Evolutionary conservation across 2,113 vertebrate species (phyloP), one percentile per base, ranked within the genome.

Genomic region (Brevimyrus niger): DNA sequence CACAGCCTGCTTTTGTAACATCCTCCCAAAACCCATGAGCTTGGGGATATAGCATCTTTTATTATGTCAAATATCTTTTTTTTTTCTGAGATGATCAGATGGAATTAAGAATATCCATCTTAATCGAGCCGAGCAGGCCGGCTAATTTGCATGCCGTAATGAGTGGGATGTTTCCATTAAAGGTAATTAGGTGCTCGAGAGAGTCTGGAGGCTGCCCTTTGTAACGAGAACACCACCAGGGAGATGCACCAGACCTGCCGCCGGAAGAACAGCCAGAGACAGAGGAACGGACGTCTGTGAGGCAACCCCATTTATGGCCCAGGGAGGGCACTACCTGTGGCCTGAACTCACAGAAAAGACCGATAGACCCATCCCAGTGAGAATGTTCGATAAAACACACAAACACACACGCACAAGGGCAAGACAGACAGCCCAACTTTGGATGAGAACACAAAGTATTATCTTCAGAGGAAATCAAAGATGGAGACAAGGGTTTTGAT

Each of bases 141-240:
- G 85, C 46, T 84, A 89, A 89, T 89, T 53, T 87, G 47, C 89
- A 87, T 87, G 46, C 17, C 38, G 42, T 89, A 87, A 89, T 76
- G 89, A 89, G 84, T 73, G 61, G 89, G 85, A 87, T 89, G 89
- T 87, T 89, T 87, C 89, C 89, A 76, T 89, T 89, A 89, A 89
- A 87, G 61, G 84, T 86, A 69, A 69, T 89, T 89, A 87, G 83
- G 61, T 73, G 35, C 58, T 87, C 38, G 55, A 51, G 87, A 90
- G 76, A 80, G n/a, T 51, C 88, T 55, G 65, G 46, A 87, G 46
- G 47, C 7, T 15, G 89, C 53, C 58, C 46, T 76, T 73, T 76
- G 85, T 87, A 58, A 87, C 7, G 31, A 83, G 27, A 13, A 15
- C 51, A 21, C 8, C 38, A 15, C 21, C 11, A 38, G 1, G 10